phyloP scores from a whole-genome alignment of 2,797 vertebrate genomes.

The Enteromius mattozi region DNA sequence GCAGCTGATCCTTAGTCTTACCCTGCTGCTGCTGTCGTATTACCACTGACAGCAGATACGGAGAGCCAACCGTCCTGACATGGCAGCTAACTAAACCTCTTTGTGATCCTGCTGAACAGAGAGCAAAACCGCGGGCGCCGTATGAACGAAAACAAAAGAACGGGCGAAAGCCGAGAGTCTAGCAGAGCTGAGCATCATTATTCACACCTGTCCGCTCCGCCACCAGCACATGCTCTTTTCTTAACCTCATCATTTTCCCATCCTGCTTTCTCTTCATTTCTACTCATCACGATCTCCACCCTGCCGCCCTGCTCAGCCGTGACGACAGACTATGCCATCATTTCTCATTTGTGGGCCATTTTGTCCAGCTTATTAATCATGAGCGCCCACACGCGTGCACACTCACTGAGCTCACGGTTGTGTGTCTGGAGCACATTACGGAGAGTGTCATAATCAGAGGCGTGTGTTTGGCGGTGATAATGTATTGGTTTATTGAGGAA shows the following conservation, averaged over 20 bases:
- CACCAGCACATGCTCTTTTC: not conserved
- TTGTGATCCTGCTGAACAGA: not conserved
- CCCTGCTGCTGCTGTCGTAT: not conserved
- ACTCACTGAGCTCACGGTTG: not conserved
- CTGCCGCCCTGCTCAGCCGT: not conserved
- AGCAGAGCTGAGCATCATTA: slow-evolving; percentile 17
- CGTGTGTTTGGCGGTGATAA: not conserved
- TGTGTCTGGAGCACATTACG: not conserved
- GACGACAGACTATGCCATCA: slow-evolving; percentile 34
- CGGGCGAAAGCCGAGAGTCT: not conserved
- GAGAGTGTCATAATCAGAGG: slow-evolving; percentile 20
- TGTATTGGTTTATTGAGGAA: slow-evolving; percentile 8
- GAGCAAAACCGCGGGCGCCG: not conserved
- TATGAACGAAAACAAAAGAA: not conserved
- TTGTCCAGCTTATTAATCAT: slow-evolving; percentile 48
- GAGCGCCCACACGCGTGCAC: slow-evolving; percentile 12
- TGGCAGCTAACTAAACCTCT: slow-evolving; percentile 13
- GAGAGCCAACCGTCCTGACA: slow-evolving; percentile 1
- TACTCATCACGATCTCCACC: slow-evolving; percentile 3
- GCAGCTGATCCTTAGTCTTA: slow-evolving; percentile 1
- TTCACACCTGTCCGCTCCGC: slow-evolving; percentile 19
- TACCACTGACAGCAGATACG: slow-evolving; percentile 7
- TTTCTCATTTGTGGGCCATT: slow-evolving; percentile 28
- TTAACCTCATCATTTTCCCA: slow-evolving; percentile 13
- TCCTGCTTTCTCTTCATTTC: slow-evolving; percentile 16